Base-by-base conservation (phyloP, 1,140 invertebrate genomes). In the Phymastichus coffea region DNA sequence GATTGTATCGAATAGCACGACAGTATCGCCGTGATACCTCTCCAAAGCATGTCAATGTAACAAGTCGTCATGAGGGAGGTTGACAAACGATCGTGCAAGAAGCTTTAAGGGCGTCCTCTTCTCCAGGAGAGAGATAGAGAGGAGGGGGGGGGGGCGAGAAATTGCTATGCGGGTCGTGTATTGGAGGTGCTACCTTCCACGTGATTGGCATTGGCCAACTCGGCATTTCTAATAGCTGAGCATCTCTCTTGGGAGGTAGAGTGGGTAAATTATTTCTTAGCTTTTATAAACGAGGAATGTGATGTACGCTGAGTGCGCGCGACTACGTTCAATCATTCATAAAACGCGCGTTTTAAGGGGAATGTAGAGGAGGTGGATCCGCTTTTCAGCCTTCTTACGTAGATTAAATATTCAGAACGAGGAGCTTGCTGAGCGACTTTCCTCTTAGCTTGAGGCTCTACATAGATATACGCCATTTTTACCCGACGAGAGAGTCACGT, bases 101-200 rank as follows among this genome's bases (percentile, higher is more conserved):
- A 23, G 17, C 4, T 15, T 19, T 23, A 40, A n/a, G 26, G 2
- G 2, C 19, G 2, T 7, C 2, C 12, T 4, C 26, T 37, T 6
- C n/a, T 19, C 15, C 1, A 19, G 28, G 17, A n/a, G 22, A 33
- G 22, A 56, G 30, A 12, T 40, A 17, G 17, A 10, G 12, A 19
- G 33, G 28, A 25, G 28, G 19, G 20, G n/a, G 33, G 3, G 23
- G 22, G 37, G 15, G 25, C 10, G 61, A 62, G 66, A 67, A 66
- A 72, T 72, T 72, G 60, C 60, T 71, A 71, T 72, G 70, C 67
- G 64, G 63, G 38, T 19, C n/a, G n/a, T n/a, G n/a, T n/a, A n/a
- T n/a, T n/a, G 56, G 52, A 40, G 64, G 25, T n/a, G n/a, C n/a
- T n/a, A 47, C 63, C 64, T 71, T 70, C 60, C 63, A 57, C 49